These are phyloP conservation scores for Dreissena rostriformis DNA, from an alignment of 1,140 invertebrate genomes.

Conservation along the genomic window DNA sequence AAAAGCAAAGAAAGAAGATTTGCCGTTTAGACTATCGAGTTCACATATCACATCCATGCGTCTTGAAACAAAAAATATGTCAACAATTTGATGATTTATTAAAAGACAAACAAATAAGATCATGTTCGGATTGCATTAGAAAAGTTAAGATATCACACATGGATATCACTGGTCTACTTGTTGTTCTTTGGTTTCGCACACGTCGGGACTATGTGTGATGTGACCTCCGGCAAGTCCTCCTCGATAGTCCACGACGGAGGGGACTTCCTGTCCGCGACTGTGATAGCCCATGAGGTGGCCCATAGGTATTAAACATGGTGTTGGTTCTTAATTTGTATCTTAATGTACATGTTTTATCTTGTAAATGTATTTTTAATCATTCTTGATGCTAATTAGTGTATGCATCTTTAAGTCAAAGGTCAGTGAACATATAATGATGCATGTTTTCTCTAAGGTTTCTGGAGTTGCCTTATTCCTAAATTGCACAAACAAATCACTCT, in stretches of 20 bases:
- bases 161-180: no score
- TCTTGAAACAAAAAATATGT: neutral
- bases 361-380: neutral
- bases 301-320: slow-evolving; percentile 62
- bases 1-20: no score
- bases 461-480: no score
- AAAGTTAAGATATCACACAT: neutral
- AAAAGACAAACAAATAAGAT: neutral
- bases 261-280: slow-evolving; percentile 67
- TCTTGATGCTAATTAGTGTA: neutral
- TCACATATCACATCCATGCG: no score
- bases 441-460: no score
- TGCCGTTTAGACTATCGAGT: no score
- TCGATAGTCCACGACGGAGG: slow-evolving; percentile 69
- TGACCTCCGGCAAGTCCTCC: slow-evolving; percentile 59
- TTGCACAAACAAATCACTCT: no score
- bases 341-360: neutral
- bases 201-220: slow-evolving; percentile 66
- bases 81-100: neutral
- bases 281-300: slow-evolving; percentile 69
- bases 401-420: neutral
- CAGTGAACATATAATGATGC: no score
- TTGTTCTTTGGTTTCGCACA: slow-evolving; percentile 63
- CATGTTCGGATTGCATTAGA: no score
- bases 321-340: neutral